These are phyloP conservation scores for Semibalanus balanoides DNA, from an alignment of 1,140 invertebrate species.

Conservation along the genomic window DNA sequence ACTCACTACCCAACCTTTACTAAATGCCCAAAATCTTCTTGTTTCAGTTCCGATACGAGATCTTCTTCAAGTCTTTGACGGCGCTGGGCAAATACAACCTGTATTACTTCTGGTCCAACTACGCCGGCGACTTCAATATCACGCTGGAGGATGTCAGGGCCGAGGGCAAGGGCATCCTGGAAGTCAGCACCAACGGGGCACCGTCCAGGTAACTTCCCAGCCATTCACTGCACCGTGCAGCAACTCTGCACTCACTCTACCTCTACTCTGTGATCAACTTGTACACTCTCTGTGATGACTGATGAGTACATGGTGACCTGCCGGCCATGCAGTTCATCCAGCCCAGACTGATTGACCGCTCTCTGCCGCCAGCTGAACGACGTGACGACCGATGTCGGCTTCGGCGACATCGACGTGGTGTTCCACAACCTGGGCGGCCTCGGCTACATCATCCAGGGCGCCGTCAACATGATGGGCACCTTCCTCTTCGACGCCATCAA, in stretches of 20 bases:
- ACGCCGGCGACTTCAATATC: constrained; percentile 1
- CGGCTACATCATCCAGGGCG: not conserved
- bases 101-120: constrained; percentile 2
- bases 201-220: not conserved
- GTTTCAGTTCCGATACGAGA: not conserved
- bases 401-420: not conserved
- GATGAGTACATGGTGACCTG: no score
- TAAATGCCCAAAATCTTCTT: no score
- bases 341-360: no score
- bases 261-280: no score
- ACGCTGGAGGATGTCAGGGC: not conserved
- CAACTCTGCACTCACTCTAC: no score
- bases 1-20: no score
- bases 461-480: constrained; percentile 1
- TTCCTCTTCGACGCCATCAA: constrained; percentile 6
- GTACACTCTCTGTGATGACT: no score
- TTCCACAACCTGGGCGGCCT: constrained; percentile 6
- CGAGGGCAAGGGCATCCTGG: not conserved
- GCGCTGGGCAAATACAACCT: constrained; percentile 1
- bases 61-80: constrained; percentile 3
- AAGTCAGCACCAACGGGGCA: constrained; percentile 5
- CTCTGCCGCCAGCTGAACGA: not conserved
- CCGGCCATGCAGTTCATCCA: no score
- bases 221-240: no score
- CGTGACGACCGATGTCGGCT: not conserved